Conservation (phyloP, 2,113 vertebrate genomes). For the Poicephalus meyeri region DNA sequence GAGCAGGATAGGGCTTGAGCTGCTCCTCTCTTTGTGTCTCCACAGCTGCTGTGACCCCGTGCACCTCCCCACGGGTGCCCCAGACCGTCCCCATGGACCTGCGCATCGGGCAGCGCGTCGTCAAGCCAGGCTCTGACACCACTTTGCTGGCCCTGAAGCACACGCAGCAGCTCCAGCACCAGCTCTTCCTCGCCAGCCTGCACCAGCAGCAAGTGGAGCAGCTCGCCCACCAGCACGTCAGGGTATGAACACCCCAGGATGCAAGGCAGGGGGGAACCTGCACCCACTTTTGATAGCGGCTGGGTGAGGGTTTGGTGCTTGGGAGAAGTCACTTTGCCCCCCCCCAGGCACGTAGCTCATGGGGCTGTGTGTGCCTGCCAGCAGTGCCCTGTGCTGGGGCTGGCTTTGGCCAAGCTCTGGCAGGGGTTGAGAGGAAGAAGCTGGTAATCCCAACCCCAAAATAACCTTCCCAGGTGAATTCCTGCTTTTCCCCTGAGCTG, state of each 20-base stretch:
- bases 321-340: background rate
- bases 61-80: slow-evolving; percentile 66
- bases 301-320: rapidly evolving
- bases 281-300: rapidly evolving
- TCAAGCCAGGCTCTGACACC: slow-evolving; percentile 75
- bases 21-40: background rate
- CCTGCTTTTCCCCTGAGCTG: background rate
- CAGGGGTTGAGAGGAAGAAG: background rate
- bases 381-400: rapidly evolving
- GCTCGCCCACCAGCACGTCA: slow-evolving; percentile 71
- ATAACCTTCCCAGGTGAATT: background rate
- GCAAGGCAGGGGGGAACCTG: rapidly evolving
- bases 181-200: slow-evolving; percentile 81
- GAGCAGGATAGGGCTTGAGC: rapidly evolving
- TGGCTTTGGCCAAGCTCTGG: background rate
- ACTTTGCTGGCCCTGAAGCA: slow-evolving; percentile 81
- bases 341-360: background rate
- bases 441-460: background rate
- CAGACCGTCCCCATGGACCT: slow-evolving; percentile 88
- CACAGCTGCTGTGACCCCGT: slow-evolving; percentile 62
- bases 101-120: slow-evolving; percentile 83
- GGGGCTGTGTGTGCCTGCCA: rapidly evolving
- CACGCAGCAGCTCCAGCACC: slow-evolving; percentile 78
- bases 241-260: slow-evolving; percentile 43
- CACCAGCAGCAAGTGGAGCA: slow-evolving; percentile 81